Evolutionary conservation across 2,888 invertebrate species (phyloP), one percentile per base, ranked within the genome.

Genomic region (Sesia apiformis): DNA sequence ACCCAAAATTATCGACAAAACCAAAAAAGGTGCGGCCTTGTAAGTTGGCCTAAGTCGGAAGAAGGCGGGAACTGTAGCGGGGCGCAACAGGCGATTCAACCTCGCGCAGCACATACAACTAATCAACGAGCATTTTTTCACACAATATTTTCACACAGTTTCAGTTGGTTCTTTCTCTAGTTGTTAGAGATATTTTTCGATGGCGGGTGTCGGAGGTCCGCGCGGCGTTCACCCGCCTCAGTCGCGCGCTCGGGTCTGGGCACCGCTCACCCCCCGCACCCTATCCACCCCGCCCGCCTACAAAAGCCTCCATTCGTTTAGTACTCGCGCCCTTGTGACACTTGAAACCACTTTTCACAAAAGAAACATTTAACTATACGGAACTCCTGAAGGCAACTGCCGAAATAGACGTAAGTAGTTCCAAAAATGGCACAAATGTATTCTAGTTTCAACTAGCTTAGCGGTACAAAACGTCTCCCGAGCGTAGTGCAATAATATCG

Each of bases 251-350:
- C 63, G 63, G 72, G 69, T 88, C 87, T 87, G 84, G 61, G 63
- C 64, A 58, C 64, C 41, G 6, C 43, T 40, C 52, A 41, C 58
- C 69, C 71, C 62, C 63, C 67, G 67, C 74, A 68, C 70, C 70
- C 69, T 63, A 58, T 56, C 57, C 60, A 49, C 69, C 67, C 70
- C 64, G 61, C 65, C 62, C 60, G 60, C 64, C 62, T 70, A 63
- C 64, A 65, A 69, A 74, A 81, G 76, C 78, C 81, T 82, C 79
- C 77, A 76, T 76, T 82, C 82, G 84, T 78, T 85, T 81, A 81
- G 78, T 77, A 79, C 86, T 85, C 84, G 84, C 85, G 81, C 86
- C 86, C 85, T 86, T 86, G 85, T 86, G 84, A 86, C 83, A 88
- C 86, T 86, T 73, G 76, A 85, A 82, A 83, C 84, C 80, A 79